Evolutionary conservation across 2,113 vertebrate species (phyloP), one percentile per base, ranked within the genome.

Genomic region (Dolichotis patagonum): DNA sequence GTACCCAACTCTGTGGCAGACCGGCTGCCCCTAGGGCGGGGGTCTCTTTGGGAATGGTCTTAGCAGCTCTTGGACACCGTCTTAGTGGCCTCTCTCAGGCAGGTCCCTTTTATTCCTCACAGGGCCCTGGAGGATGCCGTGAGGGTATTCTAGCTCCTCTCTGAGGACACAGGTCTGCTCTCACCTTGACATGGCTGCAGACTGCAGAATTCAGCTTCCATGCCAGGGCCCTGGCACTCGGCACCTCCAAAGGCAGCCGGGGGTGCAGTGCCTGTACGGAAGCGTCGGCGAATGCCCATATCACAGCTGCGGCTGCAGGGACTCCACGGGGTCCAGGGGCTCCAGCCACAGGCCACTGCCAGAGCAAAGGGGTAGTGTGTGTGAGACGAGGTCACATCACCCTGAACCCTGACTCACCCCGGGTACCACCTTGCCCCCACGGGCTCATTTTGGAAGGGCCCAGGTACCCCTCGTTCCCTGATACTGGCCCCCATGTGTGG

Each of bases 341-440:
- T 99, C 99, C 99, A 99, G 84, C 99, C 98, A 82, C 99, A 99
- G 98, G 99, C 98, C 97, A 99, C 99, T 99, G 97, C 30, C 62
- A 69, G 2, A 43, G 62, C 0, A 41, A 1, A 8, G 28, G 24
- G 32, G 20, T 12, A 10, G 38, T 0, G 10, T 19, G 60, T 38
- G 8, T 35, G 56, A 49, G 17, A 16, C n/a, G 80, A 26, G n/a
- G 17, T 9, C 69, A 60, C 3, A 38, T 16, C 13, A 0, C 46
- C 8, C 71, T 22, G 19, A 9, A 60, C 6, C 26, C 85, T 52
- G 12, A 22, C 54, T 49, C 63, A 54, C 10, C n/a, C 0, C 0
- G n/a, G 38, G 24, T 38, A 63, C 9, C 65, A 71, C 26, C 58
- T 13, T 10, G 8, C 22, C 73, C 41, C 82, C n/a, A 41, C 41